These are phyloP conservation scores for Copsychus sechellarum DNA, from an alignment of 2,113 vertebrate genomes.

Conservation along the genomic window DNA sequence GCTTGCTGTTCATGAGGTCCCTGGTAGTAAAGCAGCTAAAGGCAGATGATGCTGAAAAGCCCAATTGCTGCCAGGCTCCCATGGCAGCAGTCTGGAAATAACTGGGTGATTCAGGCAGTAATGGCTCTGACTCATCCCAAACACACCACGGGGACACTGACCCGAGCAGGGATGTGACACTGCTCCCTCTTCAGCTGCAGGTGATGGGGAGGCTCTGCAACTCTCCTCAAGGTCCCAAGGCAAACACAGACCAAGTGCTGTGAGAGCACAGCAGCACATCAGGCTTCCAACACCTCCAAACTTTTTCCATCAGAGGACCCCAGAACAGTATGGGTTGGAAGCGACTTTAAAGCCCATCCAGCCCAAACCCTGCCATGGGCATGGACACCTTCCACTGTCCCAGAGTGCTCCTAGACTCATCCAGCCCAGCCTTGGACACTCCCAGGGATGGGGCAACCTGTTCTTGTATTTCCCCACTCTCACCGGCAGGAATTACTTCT, in stretches of 20 bases:
- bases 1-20: not conserved
- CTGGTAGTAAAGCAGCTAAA: not conserved
- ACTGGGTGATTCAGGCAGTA: not conserved
- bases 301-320: not conserved
- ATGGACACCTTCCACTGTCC: not conserved
- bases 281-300: not conserved
- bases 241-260: not conserved
- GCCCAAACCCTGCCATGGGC: not conserved
- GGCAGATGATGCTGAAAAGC: not conserved
- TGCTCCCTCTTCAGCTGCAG: not conserved
- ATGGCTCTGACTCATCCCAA: not conserved
- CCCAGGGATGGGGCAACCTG: not conserved
- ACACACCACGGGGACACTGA: not conserved
- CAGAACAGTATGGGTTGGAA: not conserved
- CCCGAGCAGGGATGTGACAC: not conserved
- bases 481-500: not conserved
- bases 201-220: not conserved
- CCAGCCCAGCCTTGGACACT: not conserved
- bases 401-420: not conserved
- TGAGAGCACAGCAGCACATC: not conserved
- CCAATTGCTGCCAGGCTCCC: not conserved
- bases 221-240: not conserved
- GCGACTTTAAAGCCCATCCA: fast-evolving
- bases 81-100: not conserved
- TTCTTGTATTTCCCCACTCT: not conserved